Evolutionary conservation across 2,888 invertebrate species (phyloP).

Genomic region (Torymus texanus): DNA sequence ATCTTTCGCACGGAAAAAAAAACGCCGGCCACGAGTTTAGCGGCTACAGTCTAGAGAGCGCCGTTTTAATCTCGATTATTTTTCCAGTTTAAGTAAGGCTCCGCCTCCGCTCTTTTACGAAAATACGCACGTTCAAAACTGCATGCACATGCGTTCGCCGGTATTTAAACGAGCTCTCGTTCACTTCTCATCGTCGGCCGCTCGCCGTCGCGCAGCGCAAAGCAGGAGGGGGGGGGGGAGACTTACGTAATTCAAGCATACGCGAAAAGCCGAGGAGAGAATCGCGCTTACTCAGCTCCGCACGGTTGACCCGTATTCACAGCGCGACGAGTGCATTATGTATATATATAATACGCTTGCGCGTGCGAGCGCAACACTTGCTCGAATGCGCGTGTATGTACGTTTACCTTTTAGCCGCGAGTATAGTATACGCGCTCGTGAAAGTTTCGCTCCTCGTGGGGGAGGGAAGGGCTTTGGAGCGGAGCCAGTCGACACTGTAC

Average conservation of each 20-base stretch:
- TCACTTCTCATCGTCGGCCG: not conserved
- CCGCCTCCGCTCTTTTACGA: too few relatives aligned
- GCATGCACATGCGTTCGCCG: not conserved
- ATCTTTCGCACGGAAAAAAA: too few relatives aligned
- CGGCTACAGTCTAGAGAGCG: not conserved
- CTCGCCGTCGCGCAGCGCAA: too few relatives aligned
- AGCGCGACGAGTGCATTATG: not conserved
- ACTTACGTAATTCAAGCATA: slow-evolving; percentile 13
- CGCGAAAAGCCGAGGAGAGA: not conserved
- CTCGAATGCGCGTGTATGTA: not conserved
- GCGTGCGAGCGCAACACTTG: not conserved
- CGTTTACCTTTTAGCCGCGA: not conserved
- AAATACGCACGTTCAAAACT: too few relatives aligned
- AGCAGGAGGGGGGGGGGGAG: not conserved
- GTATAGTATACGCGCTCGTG: not conserved
- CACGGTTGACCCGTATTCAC: not conserved
- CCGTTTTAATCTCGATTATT: slow-evolving; percentile 30
- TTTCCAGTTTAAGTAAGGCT: not conserved
- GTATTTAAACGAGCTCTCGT: slow-evolving; percentile 28
- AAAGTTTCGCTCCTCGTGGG: not conserved
- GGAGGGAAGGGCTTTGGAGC: not conserved
- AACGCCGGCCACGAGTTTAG: too few relatives aligned
- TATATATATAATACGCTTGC: slow-evolving; percentile 1
- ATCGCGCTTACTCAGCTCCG: not conserved
- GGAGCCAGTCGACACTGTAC: too few relatives aligned